Evolutionary conservation across 2,113 vertebrate genomes (phyloP).

Genomic region (Machaerirhynchus nigripectus): DNA sequence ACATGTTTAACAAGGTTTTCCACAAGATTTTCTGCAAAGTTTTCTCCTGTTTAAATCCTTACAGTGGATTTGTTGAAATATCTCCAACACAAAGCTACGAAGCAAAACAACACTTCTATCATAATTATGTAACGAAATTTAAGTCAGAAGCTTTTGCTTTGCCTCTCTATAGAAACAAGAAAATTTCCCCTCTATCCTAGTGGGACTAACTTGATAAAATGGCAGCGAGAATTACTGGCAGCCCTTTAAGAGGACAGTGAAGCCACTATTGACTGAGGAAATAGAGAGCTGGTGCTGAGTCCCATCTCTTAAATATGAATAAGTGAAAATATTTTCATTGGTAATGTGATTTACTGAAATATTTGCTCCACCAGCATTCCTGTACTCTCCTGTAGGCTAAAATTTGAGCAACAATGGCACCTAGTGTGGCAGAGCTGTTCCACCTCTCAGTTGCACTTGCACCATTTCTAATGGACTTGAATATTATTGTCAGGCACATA

Average conservation of each 20-base stretch:
- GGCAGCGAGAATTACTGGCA: background rate
- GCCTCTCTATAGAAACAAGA: slow-evolving; percentile 20
- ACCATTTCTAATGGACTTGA: background rate
- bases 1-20: slow-evolving; percentile 15
- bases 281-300: background rate
- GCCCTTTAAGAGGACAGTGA: slow-evolving; percentile 49
- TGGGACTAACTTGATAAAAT: slow-evolving; percentile 56
- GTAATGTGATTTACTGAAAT: background rate
- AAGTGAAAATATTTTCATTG: background rate
- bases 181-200: slow-evolving; percentile 29
- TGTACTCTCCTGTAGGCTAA: background rate
- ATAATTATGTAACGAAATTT: slow-evolving; percentile 51
- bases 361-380: background rate
- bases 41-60: background rate
- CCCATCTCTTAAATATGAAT: background rate
- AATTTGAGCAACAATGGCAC: background rate
- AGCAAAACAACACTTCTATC: slow-evolving; percentile 15
- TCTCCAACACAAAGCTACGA: background rate
- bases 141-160: slow-evolving; percentile 15
- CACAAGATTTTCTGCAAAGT: background rate
- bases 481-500: background rate
- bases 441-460: background rate
- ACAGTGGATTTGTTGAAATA: background rate
- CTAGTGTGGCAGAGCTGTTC: background rate
- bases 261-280: background rate